Base-by-base conservation (phyloP, 2,888 invertebrate species). In the Drosophila leonis region DNA sequence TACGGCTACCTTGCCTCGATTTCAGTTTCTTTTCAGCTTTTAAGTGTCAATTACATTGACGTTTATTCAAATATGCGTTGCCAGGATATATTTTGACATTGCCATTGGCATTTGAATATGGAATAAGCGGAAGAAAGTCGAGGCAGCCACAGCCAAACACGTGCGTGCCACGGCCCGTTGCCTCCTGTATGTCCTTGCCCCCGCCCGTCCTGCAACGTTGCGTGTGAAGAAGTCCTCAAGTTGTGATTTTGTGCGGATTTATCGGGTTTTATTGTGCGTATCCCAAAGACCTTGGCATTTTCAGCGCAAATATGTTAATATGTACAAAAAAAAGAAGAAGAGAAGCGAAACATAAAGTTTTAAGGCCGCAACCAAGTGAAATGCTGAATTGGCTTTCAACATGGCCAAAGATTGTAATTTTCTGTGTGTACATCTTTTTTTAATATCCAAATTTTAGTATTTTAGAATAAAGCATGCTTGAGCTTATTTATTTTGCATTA, bases 41-140 rank as follows among this genome's bases (percentile, higher is more conserved):
- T 77, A 87, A 88, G 87, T 88, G 87, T 90, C 87, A 88, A 90
- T 90, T 88, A 90, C 89, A 88, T 88, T 86, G 90, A 85, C 87
- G 90, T 88, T 90, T 86, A 87, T 90, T 87, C 77, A 90, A 88
- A 90, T 88, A 90, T 82, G 73, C 90, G 73, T 65, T 59, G 83
- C 78, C 75, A 78, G 81, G 68, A 73, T 66, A 70, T 65, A 72
- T 74, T 78, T 65, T 65, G 78, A 68, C 80, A 78, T 79, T 83
- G 74, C 65, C 61, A 31, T 49, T 63, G 75, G 67, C 88, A 77
- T 72, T 77, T 64, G 60, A 69, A 69, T 68, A 24, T 54, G 31
- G 55, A 15, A 42, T 24, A 12, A 13, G 29, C 9, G 29, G 41
- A 4, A 7, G 52, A 52, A 39, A 44, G 12, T 31, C 41, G 20